phyloP scores from a whole-genome alignment of 2,113 vertebrate genomes.

The Channa argus region DNA sequence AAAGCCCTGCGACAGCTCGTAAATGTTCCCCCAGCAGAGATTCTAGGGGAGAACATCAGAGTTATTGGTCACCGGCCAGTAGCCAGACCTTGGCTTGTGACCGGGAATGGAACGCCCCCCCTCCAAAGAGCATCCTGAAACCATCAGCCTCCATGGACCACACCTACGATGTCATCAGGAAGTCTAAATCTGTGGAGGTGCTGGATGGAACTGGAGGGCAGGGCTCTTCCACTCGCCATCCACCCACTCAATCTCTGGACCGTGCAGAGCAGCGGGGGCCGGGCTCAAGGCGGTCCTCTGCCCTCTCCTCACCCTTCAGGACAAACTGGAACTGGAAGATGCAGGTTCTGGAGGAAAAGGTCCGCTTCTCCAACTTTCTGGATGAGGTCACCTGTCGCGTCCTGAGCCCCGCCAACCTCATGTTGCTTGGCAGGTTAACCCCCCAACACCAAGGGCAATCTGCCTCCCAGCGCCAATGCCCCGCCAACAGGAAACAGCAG shows the following conservation, averaged over 20 bases:
- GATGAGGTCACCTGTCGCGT: conserved; percentile 88
- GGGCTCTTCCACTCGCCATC: not conserved
- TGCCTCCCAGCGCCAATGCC: not conserved
- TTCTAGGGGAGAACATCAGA: not conserved
- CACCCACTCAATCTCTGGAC: conserved; percentile 40
- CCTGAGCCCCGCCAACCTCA: conserved; percentile 83
- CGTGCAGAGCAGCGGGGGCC: not conserved
- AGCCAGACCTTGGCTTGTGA: not conserved
- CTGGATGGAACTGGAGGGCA: conserved; percentile 47
- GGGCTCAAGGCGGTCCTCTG: not conserved
- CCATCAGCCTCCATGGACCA: conserved; percentile 61
- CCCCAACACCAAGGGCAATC: conserved; percentile 1
- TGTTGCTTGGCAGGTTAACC: conserved; percentile 53
- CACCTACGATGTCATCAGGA: conserved; percentile 74
- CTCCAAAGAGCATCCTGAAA: conserved; percentile 88
- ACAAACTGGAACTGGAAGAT: conserved; percentile 70
- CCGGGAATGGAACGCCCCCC: conserved; percentile 1
- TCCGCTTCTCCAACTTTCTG: conserved; percentile 89
- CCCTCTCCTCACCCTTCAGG: conserved; percentile 4
- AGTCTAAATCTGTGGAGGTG: conserved; percentile 81
- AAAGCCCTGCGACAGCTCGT: not conserved
- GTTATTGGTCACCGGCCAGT: no score
- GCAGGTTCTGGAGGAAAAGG: conserved; percentile 83
- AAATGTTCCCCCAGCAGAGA: not conserved
- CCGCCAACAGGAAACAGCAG: conserved; percentile 24